Evolutionary conservation across 2,113 vertebrate genomes (phyloP).

Genomic region (Apodemus speciosus): DNA sequence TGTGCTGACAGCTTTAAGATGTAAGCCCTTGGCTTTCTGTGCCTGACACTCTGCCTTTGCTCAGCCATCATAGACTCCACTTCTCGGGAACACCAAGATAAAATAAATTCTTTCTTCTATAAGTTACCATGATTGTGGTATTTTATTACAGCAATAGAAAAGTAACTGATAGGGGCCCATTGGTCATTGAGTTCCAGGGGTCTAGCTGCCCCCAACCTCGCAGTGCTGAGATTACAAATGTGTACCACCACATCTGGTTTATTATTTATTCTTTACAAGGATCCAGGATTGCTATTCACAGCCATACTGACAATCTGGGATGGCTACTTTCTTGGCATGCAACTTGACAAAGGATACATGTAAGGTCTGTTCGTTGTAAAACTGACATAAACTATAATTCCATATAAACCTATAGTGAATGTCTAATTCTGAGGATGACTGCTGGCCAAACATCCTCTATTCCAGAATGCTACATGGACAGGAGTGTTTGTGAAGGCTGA

Average conservation of each 20-base stretch:
- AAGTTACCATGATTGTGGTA: background rate
- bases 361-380: background rate
- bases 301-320: background rate
- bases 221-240: background rate
- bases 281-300: no score
- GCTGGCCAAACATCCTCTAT: no score
- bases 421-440: background rate
- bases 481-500: background rate
- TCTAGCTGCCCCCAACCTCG: background rate
- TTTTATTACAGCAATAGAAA: background rate
- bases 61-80: background rate
- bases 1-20: background rate
- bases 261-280: background rate
- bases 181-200: background rate
- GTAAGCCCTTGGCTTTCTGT: background rate
- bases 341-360: background rate
- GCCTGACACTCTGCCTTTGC: background rate
- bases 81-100: background rate
- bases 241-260: background rate
- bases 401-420: fast-evolving
- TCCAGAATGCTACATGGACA: background rate
- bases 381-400: background rate
- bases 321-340: background rate
- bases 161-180: background rate
- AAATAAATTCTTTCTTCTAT: background rate